Conservation (phyloP, 2,797 vertebrate genomes). For the Salarias fasciatus region DNA sequence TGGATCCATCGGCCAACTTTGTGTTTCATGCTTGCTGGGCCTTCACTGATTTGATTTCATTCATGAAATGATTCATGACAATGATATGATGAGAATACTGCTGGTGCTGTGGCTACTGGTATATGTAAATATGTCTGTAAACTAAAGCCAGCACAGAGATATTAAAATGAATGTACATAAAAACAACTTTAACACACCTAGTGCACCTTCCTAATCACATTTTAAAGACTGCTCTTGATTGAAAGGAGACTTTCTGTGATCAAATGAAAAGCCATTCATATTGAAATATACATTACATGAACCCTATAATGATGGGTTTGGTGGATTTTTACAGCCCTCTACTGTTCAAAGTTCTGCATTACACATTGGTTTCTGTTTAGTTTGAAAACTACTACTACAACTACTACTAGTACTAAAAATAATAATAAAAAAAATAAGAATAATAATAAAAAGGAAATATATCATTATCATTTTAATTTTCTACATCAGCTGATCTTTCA, state of each 20-base stretch:
- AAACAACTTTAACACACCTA: no score
- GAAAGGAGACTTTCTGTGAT: no score
- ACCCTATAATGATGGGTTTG: no score
- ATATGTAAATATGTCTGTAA: slow-evolving; percentile 9
- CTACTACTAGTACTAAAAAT: no score
- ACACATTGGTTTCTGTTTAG: slow-evolving; percentile 3
- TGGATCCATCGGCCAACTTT: background rate
- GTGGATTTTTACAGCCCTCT: slow-evolving; percentile 84
- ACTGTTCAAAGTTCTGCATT: slow-evolving; percentile 77
- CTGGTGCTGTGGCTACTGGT: background rate
- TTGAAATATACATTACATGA: no score
- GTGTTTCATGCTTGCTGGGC: slow-evolving; percentile 37
- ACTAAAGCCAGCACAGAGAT: background rate
- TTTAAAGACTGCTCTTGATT: no score
- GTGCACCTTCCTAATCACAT: no score
- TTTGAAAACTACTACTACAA: no score
- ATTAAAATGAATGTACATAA: no score
- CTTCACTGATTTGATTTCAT: slow-evolving; percentile 31
- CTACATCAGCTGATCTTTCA: no score
- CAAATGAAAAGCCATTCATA: no score
- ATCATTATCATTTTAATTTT: no score
- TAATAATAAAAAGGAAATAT: background rate
- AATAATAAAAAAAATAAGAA: background rate
- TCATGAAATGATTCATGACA: slow-evolving; percentile 37
- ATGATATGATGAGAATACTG: slow-evolving; percentile 10